Conservation (phyloP, 2,113 vertebrate genomes). For the Buteo buteo region DNA sequence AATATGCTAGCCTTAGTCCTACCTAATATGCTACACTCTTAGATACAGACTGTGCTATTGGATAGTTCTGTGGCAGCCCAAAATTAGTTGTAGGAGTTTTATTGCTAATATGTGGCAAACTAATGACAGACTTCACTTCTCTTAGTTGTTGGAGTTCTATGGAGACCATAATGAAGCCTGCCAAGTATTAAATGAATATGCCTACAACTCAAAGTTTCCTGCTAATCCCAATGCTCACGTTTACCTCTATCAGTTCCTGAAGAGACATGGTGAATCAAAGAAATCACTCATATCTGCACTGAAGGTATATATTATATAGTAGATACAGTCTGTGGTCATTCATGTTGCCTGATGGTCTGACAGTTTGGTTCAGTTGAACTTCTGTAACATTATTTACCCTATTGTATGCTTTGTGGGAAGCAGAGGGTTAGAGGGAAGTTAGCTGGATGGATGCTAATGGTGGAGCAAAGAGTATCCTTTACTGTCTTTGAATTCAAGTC, state of each 20-base stretch:
- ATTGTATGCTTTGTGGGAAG: background rate
- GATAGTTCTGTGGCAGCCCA: background rate
- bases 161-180: constrained; percentile 73
- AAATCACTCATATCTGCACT: constrained; percentile 75
- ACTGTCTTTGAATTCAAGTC: background rate
- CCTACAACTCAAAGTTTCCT: constrained; percentile 83
- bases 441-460: background rate
- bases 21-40: background rate
- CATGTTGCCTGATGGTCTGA: fast-evolving
- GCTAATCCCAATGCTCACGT: constrained; percentile 90
- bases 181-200: constrained; percentile 82
- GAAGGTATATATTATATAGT: constrained; percentile 71
- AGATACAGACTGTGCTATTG: background rate
- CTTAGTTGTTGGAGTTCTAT: constrained; percentile 88
- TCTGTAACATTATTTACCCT: background rate
- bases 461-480: background rate
- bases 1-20: background rate
- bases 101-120: background rate
- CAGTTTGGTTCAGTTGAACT: background rate
- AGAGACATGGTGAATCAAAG: constrained; percentile 69
- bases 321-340: background rate
- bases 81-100: background rate
- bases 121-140: background rate
- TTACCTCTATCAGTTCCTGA: constrained; percentile 85
- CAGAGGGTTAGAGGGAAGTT: background rate